phyloP scores from a whole-genome alignment of 37 sponge, comb jelly and placozoan species.

The Amphimedon queenslandica region DNA sequence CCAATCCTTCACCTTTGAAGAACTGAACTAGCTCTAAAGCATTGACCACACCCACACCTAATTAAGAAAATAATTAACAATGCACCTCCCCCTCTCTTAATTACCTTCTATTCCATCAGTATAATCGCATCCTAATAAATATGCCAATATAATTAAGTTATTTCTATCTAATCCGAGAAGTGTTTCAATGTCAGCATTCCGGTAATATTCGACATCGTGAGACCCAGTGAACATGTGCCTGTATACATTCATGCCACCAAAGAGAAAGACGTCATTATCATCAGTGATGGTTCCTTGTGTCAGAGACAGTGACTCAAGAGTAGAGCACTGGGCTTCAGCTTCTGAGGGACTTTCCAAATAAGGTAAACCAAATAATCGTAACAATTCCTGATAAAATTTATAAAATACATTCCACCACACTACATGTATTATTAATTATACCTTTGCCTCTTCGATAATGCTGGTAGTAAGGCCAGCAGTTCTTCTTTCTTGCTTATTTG shows the following conservation, averaged over 20 bases:
- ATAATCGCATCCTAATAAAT: slow-evolving; percentile 94
- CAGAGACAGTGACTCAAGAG: slow-evolving; percentile 52
- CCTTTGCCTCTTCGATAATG: background rate
- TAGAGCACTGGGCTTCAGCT: slow-evolving; percentile 99
- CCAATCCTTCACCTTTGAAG: slow-evolving; percentile 60
- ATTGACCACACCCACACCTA: slow-evolving; percentile 64
- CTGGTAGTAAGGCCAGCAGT: background rate
- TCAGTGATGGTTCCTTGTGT: slow-evolving; percentile 90
- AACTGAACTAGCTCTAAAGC: slow-evolving; percentile 81
- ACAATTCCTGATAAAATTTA: slow-evolving; percentile 67
- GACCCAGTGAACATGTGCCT: slow-evolving; percentile 83
- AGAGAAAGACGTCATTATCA: slow-evolving; percentile 91
- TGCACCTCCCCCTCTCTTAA: background rate
- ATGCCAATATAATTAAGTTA: slow-evolving; percentile 74
- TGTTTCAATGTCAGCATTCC: slow-evolving; percentile 28
- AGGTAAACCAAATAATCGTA: slow-evolving; percentile 89
- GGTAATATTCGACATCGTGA: slow-evolving; percentile 41
- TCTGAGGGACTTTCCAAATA: slow-evolving; percentile 84
- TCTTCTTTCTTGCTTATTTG: background rate
- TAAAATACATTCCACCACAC: background rate
- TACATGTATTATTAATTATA: background rate
- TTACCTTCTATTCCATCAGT: slow-evolving; percentile 83
- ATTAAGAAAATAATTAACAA: background rate
- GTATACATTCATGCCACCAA: slow-evolving; percentile 86
- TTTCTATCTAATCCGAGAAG: slow-evolving; percentile 59